Conservation (phyloP, 2,797 vertebrate genomes). For the Emydoidea blandingii region DNA sequence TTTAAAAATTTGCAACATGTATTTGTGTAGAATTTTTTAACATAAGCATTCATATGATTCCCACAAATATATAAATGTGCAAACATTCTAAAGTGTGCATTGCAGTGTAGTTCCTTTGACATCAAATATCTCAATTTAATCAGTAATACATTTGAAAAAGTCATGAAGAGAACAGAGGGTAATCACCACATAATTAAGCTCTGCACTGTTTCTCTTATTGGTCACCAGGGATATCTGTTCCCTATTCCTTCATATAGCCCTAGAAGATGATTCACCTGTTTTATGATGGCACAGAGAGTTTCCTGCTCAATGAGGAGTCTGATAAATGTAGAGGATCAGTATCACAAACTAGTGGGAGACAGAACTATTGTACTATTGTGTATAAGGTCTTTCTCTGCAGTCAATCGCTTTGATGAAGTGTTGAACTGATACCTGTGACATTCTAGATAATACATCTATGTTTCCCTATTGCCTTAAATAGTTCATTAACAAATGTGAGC, state of each 20-base stretch:
- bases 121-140: no score
- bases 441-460: background rate
- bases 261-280: background rate
- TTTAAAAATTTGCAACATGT: no score
- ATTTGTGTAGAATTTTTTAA: no score
- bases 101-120: no score
- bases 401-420: background rate
- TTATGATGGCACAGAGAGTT: background rate
- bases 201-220: background rate
- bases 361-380: background rate
- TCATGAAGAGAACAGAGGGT: no score
- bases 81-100: no score
- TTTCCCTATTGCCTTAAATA: background rate
- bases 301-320: background rate
- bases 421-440: background rate
- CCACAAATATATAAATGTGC: no score
- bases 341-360: background rate
- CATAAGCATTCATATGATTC: no score
- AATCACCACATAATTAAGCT: no score
- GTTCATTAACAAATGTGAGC: background rate
- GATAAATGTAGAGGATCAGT: background rate
- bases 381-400: background rate
- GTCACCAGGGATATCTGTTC: background rate
- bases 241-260: background rate
- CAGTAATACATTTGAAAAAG: no score